Evolutionary conservation across 2,113 vertebrate genomes (phyloP), one percentile per base, ranked within the genome.

Genomic region (Danio rerio): DNA sequence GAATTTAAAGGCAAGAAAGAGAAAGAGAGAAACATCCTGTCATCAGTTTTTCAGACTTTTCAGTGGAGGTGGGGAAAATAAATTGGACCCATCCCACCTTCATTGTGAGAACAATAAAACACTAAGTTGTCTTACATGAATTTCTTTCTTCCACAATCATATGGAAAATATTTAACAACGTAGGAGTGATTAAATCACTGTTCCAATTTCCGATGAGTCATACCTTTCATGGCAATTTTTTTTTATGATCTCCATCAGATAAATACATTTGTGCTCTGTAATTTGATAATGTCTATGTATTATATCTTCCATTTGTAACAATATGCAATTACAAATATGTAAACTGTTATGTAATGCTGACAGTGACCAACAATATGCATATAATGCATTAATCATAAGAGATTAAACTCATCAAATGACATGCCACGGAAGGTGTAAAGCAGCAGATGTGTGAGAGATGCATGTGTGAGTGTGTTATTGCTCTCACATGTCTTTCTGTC

Each of bases 401-500:
- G 9, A 18, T 18, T 2, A 47, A 66, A 18, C 12, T 52, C 18
- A 71, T 50, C 49, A 55, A 1, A 10, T 72, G 70, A n/a, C 55
- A 72, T 43, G 43, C 45, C 40, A 40, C 13, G 0, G 47, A 10
- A 63, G 53, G 21, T 62, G 15, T 63, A 31, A 74, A 40, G 71
- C n/a, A n/a, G n/a, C n/a, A n/a, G n/a, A n/a, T n/a, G n/a, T n/a
- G n/a, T 12, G 53, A 42, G 40, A 58, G 31, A 43, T 75, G 16
- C 56, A 52, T 74, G 72, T 58, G 53, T 74, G 16, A 4, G n/a
- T 74, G 15, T 56, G 42, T 75, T 21, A 21, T 9, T 59, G 16
- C n/a, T 15, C 42, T 75, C 40, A 59, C 13, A 83, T n/a, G 40
- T 81, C 63, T 72, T 77, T 42, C 42, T 71, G 62, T 69, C 49